Percentiles rank a stretch among this genome's conserved stretches.
Evolutionary conservation across 2,888 invertebrate genomes (phyloP).

Genomic region (Trissolcus japonicus): DNA sequence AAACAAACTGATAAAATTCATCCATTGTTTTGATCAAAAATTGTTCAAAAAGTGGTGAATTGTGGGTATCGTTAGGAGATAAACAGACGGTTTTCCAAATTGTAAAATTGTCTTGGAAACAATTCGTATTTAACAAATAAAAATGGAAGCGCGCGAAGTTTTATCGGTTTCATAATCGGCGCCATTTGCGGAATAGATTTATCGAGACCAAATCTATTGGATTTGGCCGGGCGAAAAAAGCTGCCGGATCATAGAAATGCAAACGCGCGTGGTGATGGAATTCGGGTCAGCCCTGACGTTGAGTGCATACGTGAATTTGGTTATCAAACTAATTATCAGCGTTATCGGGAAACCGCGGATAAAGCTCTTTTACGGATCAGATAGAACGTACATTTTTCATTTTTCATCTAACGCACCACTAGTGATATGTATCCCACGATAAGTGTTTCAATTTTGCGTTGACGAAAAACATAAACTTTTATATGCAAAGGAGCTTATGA

Average conservation of each 20-base stretch:
- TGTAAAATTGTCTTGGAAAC: too few species aligned
- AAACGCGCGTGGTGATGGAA: conserved; percentile 39
- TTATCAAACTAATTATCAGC: conserved; percentile 56
- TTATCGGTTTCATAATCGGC: conserved; percentile 58
- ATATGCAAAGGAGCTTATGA: conserved; percentile 29
- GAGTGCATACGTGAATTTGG: conserved; percentile 52
- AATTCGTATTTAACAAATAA: background rate
- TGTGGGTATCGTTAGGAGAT: too few species aligned
- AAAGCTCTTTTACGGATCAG: conserved; percentile 46
- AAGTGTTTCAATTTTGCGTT: conserved; percentile 33
- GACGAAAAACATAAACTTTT: background rate
- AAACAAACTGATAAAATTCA: too few species aligned
- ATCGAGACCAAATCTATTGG: conserved; percentile 58
- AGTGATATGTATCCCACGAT: conserved; percentile 33
- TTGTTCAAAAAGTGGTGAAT: too few species aligned
- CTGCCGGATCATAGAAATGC: conserved; percentile 44
- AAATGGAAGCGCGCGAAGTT: conserved; percentile 18
- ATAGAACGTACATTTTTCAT: conserved; percentile 54
- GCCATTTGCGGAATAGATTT: conserved; percentile 59
- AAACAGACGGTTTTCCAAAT: too few species aligned
- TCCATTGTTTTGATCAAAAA: too few species aligned
- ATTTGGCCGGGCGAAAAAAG: conserved; percentile 41
- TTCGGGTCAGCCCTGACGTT: conserved; percentile 43
- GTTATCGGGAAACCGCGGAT: conserved; percentile 48
- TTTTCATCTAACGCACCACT: conserved; percentile 46